These are phyloP conservation scores for Eulemur rubriventer DNA, from an alignment of 2,797 vertebrate species.

Conservation along the genomic window DNA sequence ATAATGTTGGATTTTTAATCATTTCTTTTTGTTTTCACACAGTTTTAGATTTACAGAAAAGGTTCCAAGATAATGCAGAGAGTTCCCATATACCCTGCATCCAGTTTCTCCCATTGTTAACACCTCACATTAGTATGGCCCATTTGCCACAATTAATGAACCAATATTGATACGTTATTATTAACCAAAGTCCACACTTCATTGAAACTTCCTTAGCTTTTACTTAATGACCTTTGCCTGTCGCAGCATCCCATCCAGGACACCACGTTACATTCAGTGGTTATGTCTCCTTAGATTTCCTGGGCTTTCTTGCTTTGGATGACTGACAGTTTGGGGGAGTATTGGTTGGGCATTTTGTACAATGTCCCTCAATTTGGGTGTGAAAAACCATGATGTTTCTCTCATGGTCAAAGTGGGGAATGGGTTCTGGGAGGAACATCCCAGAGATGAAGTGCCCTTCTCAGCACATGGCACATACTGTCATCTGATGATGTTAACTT, in stretches of 20 bases:
- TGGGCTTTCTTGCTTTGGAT: not conserved
- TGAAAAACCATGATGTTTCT: not conserved
- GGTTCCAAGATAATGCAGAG: not conserved
- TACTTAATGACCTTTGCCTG: not conserved
- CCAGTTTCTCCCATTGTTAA: not conserved
- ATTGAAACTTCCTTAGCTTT: not conserved
- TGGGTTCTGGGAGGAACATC: not conserved
- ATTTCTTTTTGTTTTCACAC: not conserved
- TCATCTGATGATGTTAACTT: not conserved
- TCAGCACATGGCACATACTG: not conserved
- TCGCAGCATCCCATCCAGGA: not conserved
- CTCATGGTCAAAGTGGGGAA: not conserved
- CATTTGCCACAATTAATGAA: not conserved
- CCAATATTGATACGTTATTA: not conserved
- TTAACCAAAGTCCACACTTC: not conserved
- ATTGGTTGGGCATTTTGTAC: not conserved
- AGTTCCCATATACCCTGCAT: not conserved
- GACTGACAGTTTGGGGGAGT: not conserved
- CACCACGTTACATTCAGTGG: not conserved
- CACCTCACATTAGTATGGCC: not conserved
- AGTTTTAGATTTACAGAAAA: conserved; percentile 43
- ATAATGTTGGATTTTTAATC: not conserved
- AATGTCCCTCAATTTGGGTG: not conserved
- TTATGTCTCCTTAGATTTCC: not conserved
- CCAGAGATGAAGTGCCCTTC: not conserved